Evolutionary conservation across 2,797 vertebrate species (phyloP), one percentile per base, ranked within the genome.

Genomic region (Pseudochaenichthys georgianus): DNA sequence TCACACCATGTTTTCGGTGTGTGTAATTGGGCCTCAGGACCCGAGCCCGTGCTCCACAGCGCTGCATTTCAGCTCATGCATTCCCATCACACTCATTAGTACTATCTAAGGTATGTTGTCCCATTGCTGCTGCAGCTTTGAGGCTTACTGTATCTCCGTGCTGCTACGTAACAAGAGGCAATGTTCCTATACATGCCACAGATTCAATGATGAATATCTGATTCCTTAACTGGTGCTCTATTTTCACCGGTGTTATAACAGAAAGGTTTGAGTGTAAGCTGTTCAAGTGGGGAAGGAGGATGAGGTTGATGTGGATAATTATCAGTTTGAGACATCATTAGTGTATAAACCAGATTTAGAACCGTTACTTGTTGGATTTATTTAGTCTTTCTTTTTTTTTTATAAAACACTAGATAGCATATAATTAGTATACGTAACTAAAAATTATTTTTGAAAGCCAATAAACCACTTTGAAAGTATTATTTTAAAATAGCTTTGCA

Each of bases 1-100:
- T 84, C 75, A 78, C 81, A 72, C 79, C 77, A 34, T 83, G 59
- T 74, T 86, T 82, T 84, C 51, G 65, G 46, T 63, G 34, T 31
- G 64, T 64, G 82, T 83, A 82, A 78, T 78, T 78, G 59, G 73
- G 61, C 78, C 47, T 47, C 3, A 2, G 73, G 77, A 81, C 67
- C 52, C 23, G 53, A 28, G 50, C 48, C 10, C 4, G 2, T 17
- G 34, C 64, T 73, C 23, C 73, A 62, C 38, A 3, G 59, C 53
- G 50, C 46, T 58, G 52, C 67, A 52, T 65, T 17, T 77, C 61
- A 48, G 72, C 61, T 63, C 63, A 47, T 50, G 53, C 62, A 52
- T 81, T 52, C 11, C 43, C 52, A 59, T 50, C 52, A n/a, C 21
- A 6, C 66, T 85, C 71, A 52, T 75, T 77, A 75, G 31, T 17